Conservation (phyloP, 2,797 vertebrate genomes). For the Fundulus diaphanus region DNA sequence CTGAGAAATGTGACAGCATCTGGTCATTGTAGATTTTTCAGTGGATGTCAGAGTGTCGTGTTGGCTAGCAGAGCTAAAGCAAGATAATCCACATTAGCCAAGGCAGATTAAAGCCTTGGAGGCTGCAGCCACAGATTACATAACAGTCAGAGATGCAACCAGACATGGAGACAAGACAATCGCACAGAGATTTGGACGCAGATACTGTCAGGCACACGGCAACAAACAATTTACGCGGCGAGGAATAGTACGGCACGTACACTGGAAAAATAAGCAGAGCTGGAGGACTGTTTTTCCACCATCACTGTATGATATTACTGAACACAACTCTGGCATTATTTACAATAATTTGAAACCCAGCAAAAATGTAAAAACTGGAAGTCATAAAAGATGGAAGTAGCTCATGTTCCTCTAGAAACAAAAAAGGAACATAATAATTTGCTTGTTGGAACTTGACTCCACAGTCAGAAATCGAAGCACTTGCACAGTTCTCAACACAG, state of each 20-base stretch:
- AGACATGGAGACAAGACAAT: conserved; percentile 14
- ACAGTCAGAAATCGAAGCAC: neutral
- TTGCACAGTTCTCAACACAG: neutral
- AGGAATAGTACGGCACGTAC: neutral
- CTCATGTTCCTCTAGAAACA: conserved; percentile 1
- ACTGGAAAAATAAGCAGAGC: neutral
- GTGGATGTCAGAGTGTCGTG: conserved; percentile 25
- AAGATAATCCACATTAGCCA: conserved; percentile 67
- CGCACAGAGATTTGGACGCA: neutral
- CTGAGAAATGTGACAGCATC: conserved; percentile 20
- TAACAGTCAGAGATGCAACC: conserved; percentile 49
- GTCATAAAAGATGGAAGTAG: conserved; percentile 7
- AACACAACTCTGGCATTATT: neutral
- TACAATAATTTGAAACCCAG: neutral
- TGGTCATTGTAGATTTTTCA: conserved; percentile 19
- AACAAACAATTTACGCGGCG: neutral
- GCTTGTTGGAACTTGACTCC: conserved; percentile 4
- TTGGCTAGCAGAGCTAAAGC: conserved; percentile 49
- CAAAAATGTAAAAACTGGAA: conserved; percentile 11
- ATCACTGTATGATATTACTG: neutral
- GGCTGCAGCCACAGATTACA: conserved; percentile 53
- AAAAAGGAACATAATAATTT: neutral
- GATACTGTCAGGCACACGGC: neutral
- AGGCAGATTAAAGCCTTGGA: conserved; percentile 72
- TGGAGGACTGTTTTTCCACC: neutral